phyloP scores from a whole-genome alignment of 2,113 vertebrate genomes.

The Mobula birostris region DNA sequence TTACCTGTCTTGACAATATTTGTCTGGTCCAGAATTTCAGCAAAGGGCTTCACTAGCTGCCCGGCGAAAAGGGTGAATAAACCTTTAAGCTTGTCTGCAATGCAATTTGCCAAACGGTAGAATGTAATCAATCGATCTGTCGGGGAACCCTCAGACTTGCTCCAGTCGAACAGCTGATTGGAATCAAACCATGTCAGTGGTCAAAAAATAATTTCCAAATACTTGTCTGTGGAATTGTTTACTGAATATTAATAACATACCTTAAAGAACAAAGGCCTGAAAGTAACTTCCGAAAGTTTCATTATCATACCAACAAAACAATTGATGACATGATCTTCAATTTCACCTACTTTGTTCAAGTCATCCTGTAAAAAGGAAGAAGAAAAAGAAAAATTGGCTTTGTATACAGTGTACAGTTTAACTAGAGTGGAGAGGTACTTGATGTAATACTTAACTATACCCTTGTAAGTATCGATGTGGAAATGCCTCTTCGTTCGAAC shows the following conservation, averaged over 20 bases:
- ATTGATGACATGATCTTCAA: conserved; percentile 70
- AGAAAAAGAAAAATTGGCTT: neutral
- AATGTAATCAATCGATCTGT: conserved; percentile 81
- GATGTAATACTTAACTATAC: neutral
- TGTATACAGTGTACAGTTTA: neutral
- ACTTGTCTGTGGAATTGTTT: neutral
- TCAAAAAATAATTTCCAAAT: neutral
- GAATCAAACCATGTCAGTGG: neutral
- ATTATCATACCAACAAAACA: conserved; percentile 84
- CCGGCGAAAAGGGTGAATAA: conserved; percentile 89
- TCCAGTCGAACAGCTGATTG: conserved; percentile 86
- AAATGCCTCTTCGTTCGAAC: neutral
- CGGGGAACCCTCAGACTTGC: conserved; percentile 60
- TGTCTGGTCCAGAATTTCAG: conserved; percentile 68
- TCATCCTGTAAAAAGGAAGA: conserved; percentile 59
- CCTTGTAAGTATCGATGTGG: neutral
- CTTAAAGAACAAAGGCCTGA: conserved; percentile 95
- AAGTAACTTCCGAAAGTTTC: conserved; percentile 89
- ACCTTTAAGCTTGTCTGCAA: conserved; percentile 80
- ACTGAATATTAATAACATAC: conserved; percentile 49
- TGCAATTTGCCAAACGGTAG: conserved; percentile 64
- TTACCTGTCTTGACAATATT: conserved; percentile 67
- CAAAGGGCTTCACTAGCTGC: conserved; percentile 79
- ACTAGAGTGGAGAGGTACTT: neutral
- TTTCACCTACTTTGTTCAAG: conserved; percentile 63